Conservation (phyloP, 2,888 invertebrate species). For the Tetanocera ferruginea region DNA sequence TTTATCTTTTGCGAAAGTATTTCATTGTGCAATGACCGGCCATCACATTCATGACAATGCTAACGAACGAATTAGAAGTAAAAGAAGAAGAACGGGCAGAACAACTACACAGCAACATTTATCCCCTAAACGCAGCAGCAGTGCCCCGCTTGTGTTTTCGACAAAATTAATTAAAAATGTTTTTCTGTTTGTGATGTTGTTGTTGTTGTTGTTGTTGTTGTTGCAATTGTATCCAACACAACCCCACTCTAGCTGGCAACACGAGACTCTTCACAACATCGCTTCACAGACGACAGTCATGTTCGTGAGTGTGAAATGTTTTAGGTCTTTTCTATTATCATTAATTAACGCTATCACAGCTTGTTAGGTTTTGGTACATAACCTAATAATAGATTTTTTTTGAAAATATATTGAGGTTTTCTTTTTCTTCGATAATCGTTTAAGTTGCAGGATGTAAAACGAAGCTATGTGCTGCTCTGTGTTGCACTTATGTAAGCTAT, state of each 20-base stretch:
- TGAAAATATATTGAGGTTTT: not conserved
- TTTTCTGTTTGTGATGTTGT: no score
- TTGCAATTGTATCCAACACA: not conserved
- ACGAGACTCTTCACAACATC: not conserved
- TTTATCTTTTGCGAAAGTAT: not conserved
- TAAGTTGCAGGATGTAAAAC: no score
- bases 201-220: no score
- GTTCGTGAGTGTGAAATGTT: not conserved
- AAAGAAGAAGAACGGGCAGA: not conserved
- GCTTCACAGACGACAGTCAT: not conserved
- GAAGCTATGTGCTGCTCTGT: not conserved
- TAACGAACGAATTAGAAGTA: not conserved
- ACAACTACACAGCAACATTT: not conserved
- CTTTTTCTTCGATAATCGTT: not conserved
- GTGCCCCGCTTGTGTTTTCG: not conserved
- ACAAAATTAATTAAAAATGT: slow-evolving; percentile 1
- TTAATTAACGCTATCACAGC: not conserved
- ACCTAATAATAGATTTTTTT: not conserved
- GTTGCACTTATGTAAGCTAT: not conserved
- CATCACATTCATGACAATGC: slow-evolving; percentile 24
- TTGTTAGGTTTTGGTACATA: not conserved
- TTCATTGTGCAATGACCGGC: slow-evolving; percentile 13
- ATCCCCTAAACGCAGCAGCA: not conserved
- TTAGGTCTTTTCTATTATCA: not conserved
- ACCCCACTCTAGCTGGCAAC: not conserved